A percentile compares a stretch with the other conserved stretches of the same genome.
Conservation (phyloP, 2,888 invertebrate species). For the Cordilura impudica region DNA sequence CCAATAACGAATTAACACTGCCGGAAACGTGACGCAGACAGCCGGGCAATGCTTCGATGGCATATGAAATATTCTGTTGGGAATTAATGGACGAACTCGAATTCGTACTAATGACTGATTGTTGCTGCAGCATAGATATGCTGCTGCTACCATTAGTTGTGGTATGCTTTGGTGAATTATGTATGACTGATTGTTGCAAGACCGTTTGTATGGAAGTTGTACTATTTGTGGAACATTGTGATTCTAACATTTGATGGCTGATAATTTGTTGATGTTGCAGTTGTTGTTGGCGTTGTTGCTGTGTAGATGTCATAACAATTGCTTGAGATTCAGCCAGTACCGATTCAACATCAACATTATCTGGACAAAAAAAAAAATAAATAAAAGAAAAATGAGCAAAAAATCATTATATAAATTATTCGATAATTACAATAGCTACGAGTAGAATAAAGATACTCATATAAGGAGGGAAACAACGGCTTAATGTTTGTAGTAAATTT, state of each 20-base stretch:
- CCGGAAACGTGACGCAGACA: conserved; percentile 67
- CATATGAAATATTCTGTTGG: conserved; percentile 67
- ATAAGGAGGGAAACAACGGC: conserved; percentile 10
- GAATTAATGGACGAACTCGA: conserved; percentile 65
- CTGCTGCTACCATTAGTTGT: conserved; percentile 53
- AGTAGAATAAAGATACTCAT: background rate
- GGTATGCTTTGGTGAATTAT: conserved; percentile 58
- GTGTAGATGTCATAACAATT: conserved; percentile 71
- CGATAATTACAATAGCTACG: conserved; percentile 48
- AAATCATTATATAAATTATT: conserved; percentile 21
- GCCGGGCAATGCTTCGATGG: conserved; percentile 67
- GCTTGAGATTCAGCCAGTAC: conserved; percentile 72
- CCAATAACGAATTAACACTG: conserved; percentile 73
- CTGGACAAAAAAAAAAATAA: conserved; percentile 62
- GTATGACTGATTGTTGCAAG: conserved; percentile 72
- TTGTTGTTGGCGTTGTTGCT: conserved; percentile 66
- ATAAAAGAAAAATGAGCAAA: conserved; percentile 23
- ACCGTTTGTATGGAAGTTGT: conserved; percentile 76
- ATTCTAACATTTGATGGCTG: conserved; percentile 75
- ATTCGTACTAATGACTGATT: conserved; percentile 67
- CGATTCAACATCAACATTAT: conserved; percentile 74
- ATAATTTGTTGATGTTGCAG: conserved; percentile 68
- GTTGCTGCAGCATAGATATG: conserved; percentile 66
- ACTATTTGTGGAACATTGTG: conserved; percentile 77
- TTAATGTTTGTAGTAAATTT: conserved; percentile 14